Evolutionary conservation across 2,888 invertebrate genomes (phyloP), one percentile per base, ranked within the genome.

Genomic region (Endotricha flammealis): DNA sequence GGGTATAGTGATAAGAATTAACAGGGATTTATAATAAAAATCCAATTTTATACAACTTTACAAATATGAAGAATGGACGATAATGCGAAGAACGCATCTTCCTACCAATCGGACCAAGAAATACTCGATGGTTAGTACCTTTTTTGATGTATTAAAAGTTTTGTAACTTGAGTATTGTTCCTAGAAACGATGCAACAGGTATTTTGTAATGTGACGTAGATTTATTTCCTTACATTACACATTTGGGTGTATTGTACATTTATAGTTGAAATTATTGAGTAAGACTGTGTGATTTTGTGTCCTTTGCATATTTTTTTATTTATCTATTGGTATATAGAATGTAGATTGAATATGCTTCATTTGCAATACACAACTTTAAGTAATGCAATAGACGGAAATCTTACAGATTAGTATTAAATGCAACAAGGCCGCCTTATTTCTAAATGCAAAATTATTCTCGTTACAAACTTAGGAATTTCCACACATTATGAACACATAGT

Each of bases 11-110:
- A 54, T 57, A 48, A 54, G 51, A 48, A 61, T 66, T 30, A 9
- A 50, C 57, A 63, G 64, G 50, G 59, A 57, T 65, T 53, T 60
- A 49, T 44, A 50, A 47, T 47, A 56, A 61, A 59, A 67, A 70
- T 63, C 62, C 55, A 62, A 53, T 63, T 46, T 36, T 47, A 55
- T 64, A 65, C 58, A 65, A 66, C 52, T 59, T 66, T 61, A 52
- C 66, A 80, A 85, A 74, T 76, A 85, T 86, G 85, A 83, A 86
- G 85, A 81, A 86, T 86, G 86, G 85, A 83, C 76, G 85, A 85
- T 76, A 77, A 76, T 65, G 72, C 64, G 59, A 85, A 80, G 59
- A 71, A 81, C 61, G 69, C 74, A 49, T 65, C 79, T 51, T 81
- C 83, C 42, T 85, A 82, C 55, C 82, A 80, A 58, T 61, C 77